Base-by-base conservation (phyloP, 1,140 invertebrate genomes). In the Mya arenaria region DNA sequence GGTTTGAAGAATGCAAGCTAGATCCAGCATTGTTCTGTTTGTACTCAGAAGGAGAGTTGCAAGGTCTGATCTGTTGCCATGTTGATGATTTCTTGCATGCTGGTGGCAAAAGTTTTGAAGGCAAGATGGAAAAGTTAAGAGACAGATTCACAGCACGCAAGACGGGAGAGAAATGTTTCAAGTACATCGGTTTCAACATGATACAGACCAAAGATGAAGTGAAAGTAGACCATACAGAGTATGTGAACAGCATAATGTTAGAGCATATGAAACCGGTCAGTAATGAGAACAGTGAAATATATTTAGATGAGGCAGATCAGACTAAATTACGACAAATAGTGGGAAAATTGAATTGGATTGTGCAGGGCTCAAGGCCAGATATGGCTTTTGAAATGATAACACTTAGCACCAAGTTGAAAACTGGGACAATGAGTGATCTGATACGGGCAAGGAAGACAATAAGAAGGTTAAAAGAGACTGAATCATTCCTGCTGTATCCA, bases 61-160 rank as follows among this genome's bases (percentile, higher is more conserved):
- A 36, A 30, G 71, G 63, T 1, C 60, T 82, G 5, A 55, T 85
- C 25, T 72, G 62, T 32, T 71, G 78, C 48, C 83, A 77, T 77
- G 58, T 72, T 56, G 63, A 82, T 81, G 72, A 77, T 48, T 77
- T 84, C 73, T 62, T 75, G 8, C 56, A 81, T 77, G 72, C 83
- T 37, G 83, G 83, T 73, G 56, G 34, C 65, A 55, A 69, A 44
- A 41, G 10, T 15, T 82, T 82, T 78, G 80, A 84, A 17, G 23
- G 13, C 1, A 8, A 71, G 13, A 68, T 83, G 41, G 63, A 25
- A 23, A 65, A 72, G 77, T 34, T 84, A 23, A 28, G 78, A 8
- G 17, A 73, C 32, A 72, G 79, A 69, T 86, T 86, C 65, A 19
- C 66, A 28, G 85, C 73, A 55, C 69, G 74, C 34, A 86, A 83